Percentiles rank a stretch among this genome's conserved stretches.
Conservation (phyloP, 1,140 invertebrate genomes). For the Ganaspis sp. region DNA sequence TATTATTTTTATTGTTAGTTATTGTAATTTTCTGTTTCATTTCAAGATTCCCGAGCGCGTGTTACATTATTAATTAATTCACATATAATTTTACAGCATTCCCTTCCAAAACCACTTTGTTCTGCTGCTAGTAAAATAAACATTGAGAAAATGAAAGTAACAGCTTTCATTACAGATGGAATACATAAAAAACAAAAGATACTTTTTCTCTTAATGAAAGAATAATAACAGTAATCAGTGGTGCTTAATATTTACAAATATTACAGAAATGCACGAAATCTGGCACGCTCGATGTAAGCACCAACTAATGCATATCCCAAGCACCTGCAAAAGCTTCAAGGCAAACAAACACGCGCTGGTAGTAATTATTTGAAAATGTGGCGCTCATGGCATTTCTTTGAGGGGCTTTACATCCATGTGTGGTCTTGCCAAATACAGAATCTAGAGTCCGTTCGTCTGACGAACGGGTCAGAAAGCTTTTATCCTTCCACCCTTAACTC, state of each 20-base stretch:
- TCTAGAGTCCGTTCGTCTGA: conserved; percentile 67
- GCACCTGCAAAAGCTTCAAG: conserved; percentile 59
- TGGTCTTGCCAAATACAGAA: conserved; percentile 57
- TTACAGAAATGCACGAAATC: neutral
- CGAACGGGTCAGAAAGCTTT: conserved; percentile 71
- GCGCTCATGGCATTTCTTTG: conserved; percentile 12
- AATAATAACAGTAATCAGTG: neutral
- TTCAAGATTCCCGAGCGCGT: too few species aligned
- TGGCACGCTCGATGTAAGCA: conserved; percentile 4
- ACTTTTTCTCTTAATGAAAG: too few species aligned
- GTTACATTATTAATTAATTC: too few species aligned
- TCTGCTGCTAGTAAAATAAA: too few species aligned
- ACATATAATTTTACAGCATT: too few species aligned
- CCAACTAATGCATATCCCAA: neutral
- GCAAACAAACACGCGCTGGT: conserved; percentile 64
- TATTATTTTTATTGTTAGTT: too few species aligned
- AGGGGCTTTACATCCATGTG: conserved; percentile 31
- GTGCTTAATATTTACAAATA: neutral
- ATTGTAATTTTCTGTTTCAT: too few species aligned
- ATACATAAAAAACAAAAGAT: too few species aligned
- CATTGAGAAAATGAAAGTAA: too few species aligned
- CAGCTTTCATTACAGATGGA: too few species aligned
- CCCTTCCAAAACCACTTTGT: too few species aligned
- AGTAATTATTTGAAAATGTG: conserved; percentile 67
- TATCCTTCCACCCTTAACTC: conserved; percentile 67